Evolutionary conservation across 2,113 vertebrate species (phyloP).

Genomic region (Tupaia chinensis): DNA sequence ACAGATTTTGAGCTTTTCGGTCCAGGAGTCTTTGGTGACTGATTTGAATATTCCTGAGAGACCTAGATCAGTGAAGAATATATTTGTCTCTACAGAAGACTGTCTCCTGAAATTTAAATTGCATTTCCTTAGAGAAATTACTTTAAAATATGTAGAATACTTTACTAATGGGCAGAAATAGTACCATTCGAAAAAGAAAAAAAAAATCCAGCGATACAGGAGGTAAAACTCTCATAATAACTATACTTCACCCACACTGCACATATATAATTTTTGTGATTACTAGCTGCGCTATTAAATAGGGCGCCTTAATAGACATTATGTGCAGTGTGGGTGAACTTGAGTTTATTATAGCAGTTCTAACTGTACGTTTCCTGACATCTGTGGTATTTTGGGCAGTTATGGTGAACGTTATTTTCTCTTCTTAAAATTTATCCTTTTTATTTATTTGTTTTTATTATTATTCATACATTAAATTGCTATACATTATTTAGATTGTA

Average conservation of each 20-base stretch:
- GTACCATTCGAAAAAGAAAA: background rate
- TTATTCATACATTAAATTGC: too few species aligned
- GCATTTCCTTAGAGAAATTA: constrained; percentile 10
- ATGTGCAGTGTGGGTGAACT: constrained; percentile 28
- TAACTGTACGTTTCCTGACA: constrained; percentile 31
- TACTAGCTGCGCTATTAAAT: constrained; percentile 44
- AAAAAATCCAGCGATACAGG: background rate
- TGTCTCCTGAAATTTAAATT: constrained; percentile 45
- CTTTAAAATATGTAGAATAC: constrained; percentile 44
- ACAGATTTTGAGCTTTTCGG: constrained; percentile 22
- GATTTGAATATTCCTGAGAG: constrained; percentile 50
- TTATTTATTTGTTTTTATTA: too few species aligned
- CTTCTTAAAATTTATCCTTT: constrained; percentile 35
- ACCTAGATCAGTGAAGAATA: background rate
- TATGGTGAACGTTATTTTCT: constrained; percentile 28
- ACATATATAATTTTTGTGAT: constrained; percentile 59
- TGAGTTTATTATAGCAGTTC: constrained; percentile 43
- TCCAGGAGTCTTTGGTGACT: background rate
- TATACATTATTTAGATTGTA: too few species aligned
- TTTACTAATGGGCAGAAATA: constrained; percentile 32
- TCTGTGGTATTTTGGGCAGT: constrained; percentile 12
- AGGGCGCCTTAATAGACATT: constrained; percentile 37
- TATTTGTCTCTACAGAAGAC: constrained; percentile 21
- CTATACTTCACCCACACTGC: constrained; percentile 1
- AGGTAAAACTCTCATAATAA: constrained; percentile 45